phyloP scores from a whole-genome alignment of 2,797 vertebrate genomes.

The Strix occidentalis region DNA sequence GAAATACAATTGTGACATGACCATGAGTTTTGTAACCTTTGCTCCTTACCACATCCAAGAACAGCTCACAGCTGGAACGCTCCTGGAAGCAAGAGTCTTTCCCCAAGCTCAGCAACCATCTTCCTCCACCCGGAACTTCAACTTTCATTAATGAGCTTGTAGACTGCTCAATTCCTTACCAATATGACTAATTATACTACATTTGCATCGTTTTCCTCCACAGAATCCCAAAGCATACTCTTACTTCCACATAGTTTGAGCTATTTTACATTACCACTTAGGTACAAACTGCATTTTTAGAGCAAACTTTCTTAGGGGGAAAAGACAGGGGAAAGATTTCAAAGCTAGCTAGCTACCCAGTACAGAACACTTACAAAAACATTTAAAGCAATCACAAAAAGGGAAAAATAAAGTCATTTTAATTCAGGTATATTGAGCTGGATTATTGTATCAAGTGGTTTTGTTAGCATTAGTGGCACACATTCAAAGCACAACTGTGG shows the following conservation, averaged over 20 bases:
- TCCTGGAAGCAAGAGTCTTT: constrained; percentile 77
- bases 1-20: background rate
- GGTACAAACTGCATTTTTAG: background rate
- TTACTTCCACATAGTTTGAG: background rate
- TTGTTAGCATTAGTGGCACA: background rate
- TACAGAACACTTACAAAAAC: background rate
- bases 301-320: background rate
- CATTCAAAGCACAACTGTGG: background rate
- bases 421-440: background rate
- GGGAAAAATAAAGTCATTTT: background rate
- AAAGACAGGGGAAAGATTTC: background rate
- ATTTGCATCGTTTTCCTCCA: background rate
- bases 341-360: background rate
- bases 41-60: background rate
- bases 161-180: background rate
- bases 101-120: constrained; percentile 79
- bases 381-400: background rate
- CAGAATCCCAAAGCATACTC: background rate
- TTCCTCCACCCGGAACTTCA: constrained; percentile 77
- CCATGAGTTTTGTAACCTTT: background rate
- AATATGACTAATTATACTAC: background rate
- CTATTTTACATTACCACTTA: background rate
- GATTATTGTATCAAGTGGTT: background rate
- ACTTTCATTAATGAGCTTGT: background rate
- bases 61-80: constrained; percentile 57